Conservation (phyloP, 1,140 invertebrate species). For the Drosophila persimilis region DNA sequence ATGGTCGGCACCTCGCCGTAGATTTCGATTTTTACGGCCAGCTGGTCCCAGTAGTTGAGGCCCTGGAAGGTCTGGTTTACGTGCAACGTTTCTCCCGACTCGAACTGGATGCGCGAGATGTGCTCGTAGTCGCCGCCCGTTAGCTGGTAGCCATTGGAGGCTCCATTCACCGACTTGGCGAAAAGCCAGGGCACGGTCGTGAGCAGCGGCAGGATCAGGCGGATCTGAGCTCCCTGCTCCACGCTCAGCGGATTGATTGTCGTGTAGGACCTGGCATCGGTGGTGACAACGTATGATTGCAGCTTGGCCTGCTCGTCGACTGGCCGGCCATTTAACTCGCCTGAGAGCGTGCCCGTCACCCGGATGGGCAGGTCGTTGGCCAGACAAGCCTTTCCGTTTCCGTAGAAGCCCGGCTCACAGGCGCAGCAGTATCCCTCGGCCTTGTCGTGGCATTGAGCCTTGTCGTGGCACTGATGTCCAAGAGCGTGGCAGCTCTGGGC, state of each 20-base stretch:
- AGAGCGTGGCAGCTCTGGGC: conserved; percentile 85
- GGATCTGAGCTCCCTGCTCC: conserved; percentile 90
- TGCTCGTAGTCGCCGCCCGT: conserved; percentile 93
- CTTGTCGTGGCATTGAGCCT: conserved; percentile 92
- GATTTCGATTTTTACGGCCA: conserved; percentile 90
- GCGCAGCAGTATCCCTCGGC: conserved; percentile 93
- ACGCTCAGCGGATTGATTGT: conserved; percentile 92
- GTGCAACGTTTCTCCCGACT: conserved; percentile 88
- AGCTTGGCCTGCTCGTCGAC: conserved; percentile 89
- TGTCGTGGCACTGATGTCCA: conserved; percentile 89
- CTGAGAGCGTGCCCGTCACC: conserved; percentile 92
- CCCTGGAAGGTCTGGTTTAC: conserved; percentile 92
- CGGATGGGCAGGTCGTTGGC: conserved; percentile 91
- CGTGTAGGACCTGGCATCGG: conserved; percentile 95
- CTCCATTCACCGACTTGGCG: conserved; percentile 88
- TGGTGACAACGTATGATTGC: conserved; percentile 95
- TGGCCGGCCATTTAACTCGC: conserved; percentile 90
- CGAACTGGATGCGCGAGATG: conserved; percentile 89
- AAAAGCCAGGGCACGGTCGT: conserved; percentile 95
- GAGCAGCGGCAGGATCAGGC: conserved; percentile 89
- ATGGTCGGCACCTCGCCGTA: conserved; percentile 91
- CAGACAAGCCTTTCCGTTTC: conserved; percentile 95
- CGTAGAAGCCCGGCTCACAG: conserved; percentile 91
- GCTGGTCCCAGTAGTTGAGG: conserved; percentile 95
- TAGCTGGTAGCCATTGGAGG: conserved; percentile 93